A percentile compares a stretch with the other conserved stretches of the same genome.
Conservation (phyloP, 2,113 vertebrate species). For the Microcebus tavaratra region DNA sequence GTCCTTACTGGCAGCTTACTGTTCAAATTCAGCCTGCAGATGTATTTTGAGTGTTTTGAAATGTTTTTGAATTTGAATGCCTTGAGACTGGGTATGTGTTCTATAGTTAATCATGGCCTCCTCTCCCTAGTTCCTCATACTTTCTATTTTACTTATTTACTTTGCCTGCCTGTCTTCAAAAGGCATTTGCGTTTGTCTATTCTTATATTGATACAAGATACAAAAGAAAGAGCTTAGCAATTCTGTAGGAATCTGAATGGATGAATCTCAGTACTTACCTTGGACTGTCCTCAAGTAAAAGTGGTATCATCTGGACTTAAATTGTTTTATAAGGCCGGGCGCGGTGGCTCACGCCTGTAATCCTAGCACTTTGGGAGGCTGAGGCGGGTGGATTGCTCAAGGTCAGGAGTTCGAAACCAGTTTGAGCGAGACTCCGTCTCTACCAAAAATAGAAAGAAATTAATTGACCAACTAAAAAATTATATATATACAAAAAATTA, state of each 20-base stretch:
- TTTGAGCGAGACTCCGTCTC: too few relatives aligned
- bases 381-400: too few relatives aligned
- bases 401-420: too few relatives aligned
- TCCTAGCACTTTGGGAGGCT: too few relatives aligned
- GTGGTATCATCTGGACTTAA: neutral
- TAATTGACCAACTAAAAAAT: too few relatives aligned
- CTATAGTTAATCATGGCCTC: neutral
- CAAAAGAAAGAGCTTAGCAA: slow-evolving; percentile 26
- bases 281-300: slow-evolving; percentile 14
- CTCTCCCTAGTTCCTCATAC: neutral
- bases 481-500: too few relatives aligned
- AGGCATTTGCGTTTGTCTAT: neutral
- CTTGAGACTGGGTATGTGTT: neutral
- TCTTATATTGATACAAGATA: neutral
- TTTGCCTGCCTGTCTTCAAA: neutral
- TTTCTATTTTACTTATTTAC: neutral
- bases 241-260: neutral
- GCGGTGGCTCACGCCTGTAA: too few relatives aligned
- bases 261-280: neutral
- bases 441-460: too few relatives aligned
- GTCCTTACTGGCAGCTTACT: neutral
- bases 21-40: neutral
- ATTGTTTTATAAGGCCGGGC: neutral
- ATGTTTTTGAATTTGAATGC: neutral
- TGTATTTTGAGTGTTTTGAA: neutral